A percentile compares a stretch with the other conserved stretches of the same genome.
Conservation (phyloP, 2,888 invertebrate species). For the Agonopterix subpropinquella region DNA sequence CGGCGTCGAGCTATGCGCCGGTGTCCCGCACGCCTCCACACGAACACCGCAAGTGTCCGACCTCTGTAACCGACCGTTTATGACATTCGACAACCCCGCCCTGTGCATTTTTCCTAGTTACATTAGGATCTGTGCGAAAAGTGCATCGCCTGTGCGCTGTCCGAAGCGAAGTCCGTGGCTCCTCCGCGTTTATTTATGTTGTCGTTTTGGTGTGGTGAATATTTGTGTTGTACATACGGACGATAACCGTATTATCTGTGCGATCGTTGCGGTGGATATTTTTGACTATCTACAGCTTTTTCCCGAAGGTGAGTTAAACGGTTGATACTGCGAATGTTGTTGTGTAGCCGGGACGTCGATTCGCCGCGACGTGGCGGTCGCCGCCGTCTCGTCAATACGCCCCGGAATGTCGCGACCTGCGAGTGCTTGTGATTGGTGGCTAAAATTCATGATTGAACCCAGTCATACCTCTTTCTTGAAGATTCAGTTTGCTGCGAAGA, state of each 20-base stretch:
- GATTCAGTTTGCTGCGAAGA: background rate
- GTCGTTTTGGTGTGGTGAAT: slow-evolving; percentile 75
- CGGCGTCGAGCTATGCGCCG: slow-evolving; percentile 48
- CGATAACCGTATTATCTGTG: slow-evolving; percentile 74
- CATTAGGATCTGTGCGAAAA: slow-evolving; percentile 63
- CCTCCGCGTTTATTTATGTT: slow-evolving; percentile 71
- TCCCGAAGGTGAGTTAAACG: slow-evolving; percentile 59
- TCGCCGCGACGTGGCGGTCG: slow-evolving; percentile 58
- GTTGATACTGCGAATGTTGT: slow-evolving; percentile 35
- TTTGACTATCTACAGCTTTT: slow-evolving; percentile 48
- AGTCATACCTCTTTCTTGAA: background rate
- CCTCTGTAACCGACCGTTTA: slow-evolving; percentile 68
- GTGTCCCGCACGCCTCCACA: slow-evolving; percentile 38
- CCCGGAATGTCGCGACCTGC: slow-evolving; percentile 37
- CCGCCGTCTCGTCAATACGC: slow-evolving; percentile 37
- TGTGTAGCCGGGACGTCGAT: slow-evolving; percentile 33
- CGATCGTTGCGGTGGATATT: slow-evolving; percentile 68
- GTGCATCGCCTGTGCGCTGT: slow-evolving; percentile 48
- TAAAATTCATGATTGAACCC: slow-evolving; percentile 10
- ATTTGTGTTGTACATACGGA: slow-evolving; percentile 72
- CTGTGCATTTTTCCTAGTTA: slow-evolving; percentile 67
- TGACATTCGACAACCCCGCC: slow-evolving; percentile 73
- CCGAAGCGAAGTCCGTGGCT: slow-evolving; percentile 44
- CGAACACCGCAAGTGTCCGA: slow-evolving; percentile 57
- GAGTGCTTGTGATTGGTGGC: slow-evolving; percentile 22